Conservation (phyloP, 35 echinoderm and acorn worm species). For the Heliocidaris tuberculata region DNA sequence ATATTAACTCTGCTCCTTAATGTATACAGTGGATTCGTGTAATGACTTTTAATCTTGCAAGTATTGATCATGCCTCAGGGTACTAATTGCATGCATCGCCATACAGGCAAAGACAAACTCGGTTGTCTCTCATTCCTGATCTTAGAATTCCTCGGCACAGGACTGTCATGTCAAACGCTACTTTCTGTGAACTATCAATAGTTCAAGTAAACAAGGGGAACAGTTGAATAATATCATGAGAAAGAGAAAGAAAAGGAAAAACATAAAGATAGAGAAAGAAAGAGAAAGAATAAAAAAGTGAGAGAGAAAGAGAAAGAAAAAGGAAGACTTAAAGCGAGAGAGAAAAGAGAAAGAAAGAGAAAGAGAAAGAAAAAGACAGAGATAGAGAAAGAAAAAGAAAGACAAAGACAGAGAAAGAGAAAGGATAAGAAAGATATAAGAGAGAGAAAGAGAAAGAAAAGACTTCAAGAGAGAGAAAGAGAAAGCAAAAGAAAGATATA, state of each 20-base stretch:
- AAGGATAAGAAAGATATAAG: background rate
- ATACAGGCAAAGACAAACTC: background rate
- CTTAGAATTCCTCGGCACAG: background rate
- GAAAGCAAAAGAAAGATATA: no score
- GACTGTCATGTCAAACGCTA: background rate
- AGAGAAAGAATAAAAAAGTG: background rate
- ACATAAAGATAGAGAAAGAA: background rate
- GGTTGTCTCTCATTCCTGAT: background rate
- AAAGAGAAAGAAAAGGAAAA: background rate
- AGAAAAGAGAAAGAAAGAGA: background rate
- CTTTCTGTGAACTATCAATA: background rate
- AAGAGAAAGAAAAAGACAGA: background rate
- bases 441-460: no score
- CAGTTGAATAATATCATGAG: background rate
- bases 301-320: background rate
- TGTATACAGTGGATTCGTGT: conserved; percentile 10
- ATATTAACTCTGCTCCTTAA: conserved; percentile 11
- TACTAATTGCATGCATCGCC: background rate
- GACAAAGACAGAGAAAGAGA: background rate
- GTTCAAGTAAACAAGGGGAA: background rate
- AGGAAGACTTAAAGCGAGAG: background rate
- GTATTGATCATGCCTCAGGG: background rate
- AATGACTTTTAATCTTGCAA: background rate
- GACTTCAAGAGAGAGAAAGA: no score
- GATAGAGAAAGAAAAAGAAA: background rate